Percentiles rank a stretch among this genome's conserved stretches.
Conservation (phyloP, 37 sponge, comb jelly and placozoan species). For the Mnemiopsis leidyi region DNA sequence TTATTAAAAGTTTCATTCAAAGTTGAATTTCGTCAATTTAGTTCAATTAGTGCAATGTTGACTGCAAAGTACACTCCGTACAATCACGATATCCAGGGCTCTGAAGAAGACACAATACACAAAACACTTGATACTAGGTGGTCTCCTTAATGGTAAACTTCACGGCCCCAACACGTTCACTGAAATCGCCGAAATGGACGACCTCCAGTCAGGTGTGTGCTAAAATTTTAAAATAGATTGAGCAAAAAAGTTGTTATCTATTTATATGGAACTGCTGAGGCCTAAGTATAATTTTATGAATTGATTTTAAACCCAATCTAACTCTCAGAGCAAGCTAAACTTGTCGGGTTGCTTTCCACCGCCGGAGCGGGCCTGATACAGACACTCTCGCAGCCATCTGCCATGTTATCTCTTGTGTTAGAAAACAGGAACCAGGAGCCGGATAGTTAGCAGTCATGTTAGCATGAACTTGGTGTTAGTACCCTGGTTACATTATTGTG, state of each 20-base stretch:
- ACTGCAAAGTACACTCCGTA: too few species aligned
- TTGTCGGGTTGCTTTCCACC: neutral
- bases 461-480: too few species aligned
- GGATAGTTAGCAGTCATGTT: neutral
- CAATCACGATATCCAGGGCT: too few species aligned
- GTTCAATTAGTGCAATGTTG: neutral
- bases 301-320: too few species aligned
- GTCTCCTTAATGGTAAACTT: neutral
- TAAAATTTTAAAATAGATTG: too few species aligned
- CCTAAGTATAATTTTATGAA: too few species aligned
- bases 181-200: neutral
- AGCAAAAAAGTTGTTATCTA: too few species aligned
- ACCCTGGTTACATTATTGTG: too few species aligned
- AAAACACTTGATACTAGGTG: constrained; percentile 30
- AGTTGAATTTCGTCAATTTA: neutral
- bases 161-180: neutral
- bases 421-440: neutral
- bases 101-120: constrained; percentile 16
- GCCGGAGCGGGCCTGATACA: neutral
- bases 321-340: neutral
- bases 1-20: neutral
- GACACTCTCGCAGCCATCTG: neutral
- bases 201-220: neutral
- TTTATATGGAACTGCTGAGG: too few species aligned
- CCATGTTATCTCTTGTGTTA: neutral